A percentile compares a stretch with the other conserved stretches of the same genome.
Conservation (phyloP, 1,140 invertebrate genomes). For the Nephila pilipes region DNA sequence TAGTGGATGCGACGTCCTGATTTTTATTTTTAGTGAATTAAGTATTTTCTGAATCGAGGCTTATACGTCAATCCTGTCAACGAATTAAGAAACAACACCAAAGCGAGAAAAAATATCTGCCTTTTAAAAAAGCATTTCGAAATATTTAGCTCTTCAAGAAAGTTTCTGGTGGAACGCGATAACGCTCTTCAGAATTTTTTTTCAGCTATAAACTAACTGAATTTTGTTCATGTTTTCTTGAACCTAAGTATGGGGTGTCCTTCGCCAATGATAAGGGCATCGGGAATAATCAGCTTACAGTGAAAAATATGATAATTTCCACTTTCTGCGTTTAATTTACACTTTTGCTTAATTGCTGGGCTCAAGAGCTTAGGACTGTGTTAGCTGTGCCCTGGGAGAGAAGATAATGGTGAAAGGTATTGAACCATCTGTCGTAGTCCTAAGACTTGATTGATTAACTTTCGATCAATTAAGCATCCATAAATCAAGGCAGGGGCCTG, state of each 20-base stretch:
- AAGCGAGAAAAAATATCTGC: not conserved
- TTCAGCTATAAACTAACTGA: not conserved
- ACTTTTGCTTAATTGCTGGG: conserved; percentile 72
- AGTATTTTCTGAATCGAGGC: conserved; percentile 33
- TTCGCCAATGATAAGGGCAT: conserved; percentile 59
- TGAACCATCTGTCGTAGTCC: conserved; percentile 27
- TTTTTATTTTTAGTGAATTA: conserved; percentile 39
- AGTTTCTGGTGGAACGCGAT: conserved; percentile 51
- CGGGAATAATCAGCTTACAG: conserved; percentile 74
- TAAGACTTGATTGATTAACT: conserved; percentile 72
- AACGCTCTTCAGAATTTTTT: conserved; percentile 40
- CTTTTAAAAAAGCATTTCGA: conserved; percentile 60
- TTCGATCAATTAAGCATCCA: conserved; percentile 72
- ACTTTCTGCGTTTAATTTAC: conserved; percentile 63
- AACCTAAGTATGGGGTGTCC: not conserved
- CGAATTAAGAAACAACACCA: conserved; percentile 10
- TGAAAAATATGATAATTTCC: conserved; percentile 75
- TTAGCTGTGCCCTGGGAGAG: not conserved
- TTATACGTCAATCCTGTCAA: conserved; percentile 56
- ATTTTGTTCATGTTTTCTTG: not conserved
- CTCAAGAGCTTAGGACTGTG: conserved; percentile 63
- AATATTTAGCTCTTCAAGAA: conserved; percentile 61
- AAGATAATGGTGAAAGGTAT: conserved; percentile 61
- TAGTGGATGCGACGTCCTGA: not conserved
- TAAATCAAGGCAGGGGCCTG: conserved; percentile 65